Conservation (phyloP, 2,797 vertebrate genomes). For the Smutsia temminckii region DNA sequence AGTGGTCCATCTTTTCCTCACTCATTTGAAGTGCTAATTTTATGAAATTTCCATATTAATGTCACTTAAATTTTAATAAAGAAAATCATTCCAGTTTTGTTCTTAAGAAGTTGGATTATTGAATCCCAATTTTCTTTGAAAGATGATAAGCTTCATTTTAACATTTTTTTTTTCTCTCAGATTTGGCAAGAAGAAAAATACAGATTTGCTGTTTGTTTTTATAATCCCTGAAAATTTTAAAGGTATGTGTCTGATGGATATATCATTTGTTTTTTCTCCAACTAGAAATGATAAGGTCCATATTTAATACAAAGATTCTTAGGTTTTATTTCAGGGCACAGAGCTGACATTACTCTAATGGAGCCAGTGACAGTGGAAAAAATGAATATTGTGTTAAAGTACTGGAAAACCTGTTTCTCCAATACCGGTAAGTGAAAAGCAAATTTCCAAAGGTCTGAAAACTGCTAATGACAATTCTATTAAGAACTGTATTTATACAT, state of each 20-base stretch:
- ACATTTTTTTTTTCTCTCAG: slow-evolving; percentile 46
- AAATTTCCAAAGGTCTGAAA: slow-evolving; percentile 43
- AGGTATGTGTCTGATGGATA: slow-evolving; percentile 57
- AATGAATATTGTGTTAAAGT: slow-evolving; percentile 66
- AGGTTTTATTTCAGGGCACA: slow-evolving; percentile 73
- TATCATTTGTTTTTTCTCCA: slow-evolving; percentile 2
- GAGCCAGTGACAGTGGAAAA: slow-evolving; percentile 79
- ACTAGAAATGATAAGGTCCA: background rate
- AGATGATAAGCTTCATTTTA: slow-evolving; percentile 33
- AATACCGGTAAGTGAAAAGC: slow-evolving; percentile 64
- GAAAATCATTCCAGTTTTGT: background rate
- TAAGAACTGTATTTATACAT: background rate
- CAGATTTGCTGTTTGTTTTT: slow-evolving; percentile 72
- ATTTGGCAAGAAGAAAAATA: slow-evolving; percentile 67
- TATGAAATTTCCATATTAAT: background rate
- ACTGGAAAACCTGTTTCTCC: slow-evolving; percentile 69
- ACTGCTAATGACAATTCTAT: background rate
- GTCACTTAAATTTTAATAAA: background rate
- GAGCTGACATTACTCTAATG: slow-evolving; percentile 74
- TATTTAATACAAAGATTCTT: slow-evolving; percentile 63
- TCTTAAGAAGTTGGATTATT: background rate
- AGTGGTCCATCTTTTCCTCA: background rate
- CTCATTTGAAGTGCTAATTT: background rate
- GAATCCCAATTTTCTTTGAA: background rate
- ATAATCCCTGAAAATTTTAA: slow-evolving; percentile 74